These are phyloP conservation scores for Periparus ater DNA, from an alignment of 2,797 vertebrate genomes.

Conservation along the genomic window DNA sequence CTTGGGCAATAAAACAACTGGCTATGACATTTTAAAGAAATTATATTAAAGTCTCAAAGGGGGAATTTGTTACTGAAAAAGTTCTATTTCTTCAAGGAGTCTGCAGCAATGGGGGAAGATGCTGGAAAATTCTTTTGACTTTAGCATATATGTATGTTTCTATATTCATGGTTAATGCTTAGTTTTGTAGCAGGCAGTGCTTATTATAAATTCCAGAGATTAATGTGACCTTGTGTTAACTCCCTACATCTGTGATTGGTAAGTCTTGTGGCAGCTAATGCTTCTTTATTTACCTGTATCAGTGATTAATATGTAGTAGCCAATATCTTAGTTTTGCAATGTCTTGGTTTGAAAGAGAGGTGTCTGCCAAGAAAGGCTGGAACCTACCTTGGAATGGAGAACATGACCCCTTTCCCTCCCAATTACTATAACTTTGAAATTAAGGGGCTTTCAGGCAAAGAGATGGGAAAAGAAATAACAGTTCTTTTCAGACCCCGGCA, in stretches of 20 bases:
- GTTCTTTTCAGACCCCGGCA: neutral
- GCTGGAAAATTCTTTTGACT: neutral
- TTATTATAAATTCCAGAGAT: neutral
- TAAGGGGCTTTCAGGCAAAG: neutral
- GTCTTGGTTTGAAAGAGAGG: neutral
- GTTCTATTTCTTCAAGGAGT: neutral
- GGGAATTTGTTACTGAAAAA: neutral
- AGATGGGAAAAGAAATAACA: neutral
- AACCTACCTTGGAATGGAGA: neutral
- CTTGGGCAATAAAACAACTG: neutral
- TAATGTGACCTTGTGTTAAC: neutral
- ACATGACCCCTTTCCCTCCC: neutral
- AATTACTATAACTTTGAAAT: neutral
- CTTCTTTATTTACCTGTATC: neutral
- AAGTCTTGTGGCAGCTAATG: neutral
- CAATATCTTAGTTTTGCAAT: neutral
- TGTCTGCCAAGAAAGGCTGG: neutral
- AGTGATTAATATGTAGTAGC: neutral
- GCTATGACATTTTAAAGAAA: neutral
- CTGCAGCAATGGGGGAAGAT: neutral
- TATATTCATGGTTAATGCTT: neutral
- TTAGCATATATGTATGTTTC: neutral
- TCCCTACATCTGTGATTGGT: neutral
- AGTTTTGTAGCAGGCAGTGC: neutral
- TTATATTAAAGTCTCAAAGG: neutral